These are phyloP conservation scores for Brachionichthys hirsutus DNA, from an alignment of 2,113 vertebrate genomes.

Conservation along the genomic window DNA sequence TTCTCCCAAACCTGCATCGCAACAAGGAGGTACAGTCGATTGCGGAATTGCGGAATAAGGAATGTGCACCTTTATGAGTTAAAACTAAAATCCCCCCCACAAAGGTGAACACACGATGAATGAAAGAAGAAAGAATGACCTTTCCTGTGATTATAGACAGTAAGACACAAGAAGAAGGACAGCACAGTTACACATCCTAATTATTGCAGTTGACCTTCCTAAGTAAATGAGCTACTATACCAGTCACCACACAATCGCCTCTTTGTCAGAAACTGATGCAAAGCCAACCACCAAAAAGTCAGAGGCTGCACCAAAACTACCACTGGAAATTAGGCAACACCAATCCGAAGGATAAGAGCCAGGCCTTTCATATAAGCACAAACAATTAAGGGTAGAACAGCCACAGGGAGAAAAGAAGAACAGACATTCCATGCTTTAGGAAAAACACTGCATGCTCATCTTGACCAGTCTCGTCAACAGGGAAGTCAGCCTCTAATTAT, in stretches of 20 bases:
- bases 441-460: conserved; percentile 34
- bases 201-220: conserved; percentile 6
- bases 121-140: neutral
- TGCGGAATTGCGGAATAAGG: conserved; percentile 1
- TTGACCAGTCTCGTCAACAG: conserved; percentile 57
- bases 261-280: conserved; percentile 61
- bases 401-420: conserved; percentile 12
- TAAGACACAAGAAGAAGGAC: conserved; percentile 10
- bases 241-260: conserved; percentile 40
- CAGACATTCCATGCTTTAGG: conserved; percentile 49
- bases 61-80: conserved; percentile 2
- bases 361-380: conserved; percentile 33
- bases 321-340: conserved; percentile 41
- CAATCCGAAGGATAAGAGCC: conserved; percentile 26
- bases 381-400: conserved; percentile 24
- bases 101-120: conserved; percentile 14
- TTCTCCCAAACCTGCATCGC: conserved; percentile 79
- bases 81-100: neutral
- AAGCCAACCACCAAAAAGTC: conserved; percentile 35
- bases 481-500: conserved; percentile 65
- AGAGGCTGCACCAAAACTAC: conserved; percentile 17
- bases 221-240: conserved; percentile 25
- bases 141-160: neutral
- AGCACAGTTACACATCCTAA: conserved; percentile 14
- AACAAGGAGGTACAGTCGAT: conserved; percentile 12